Percentiles rank a stretch among this genome's conserved stretches.
Evolutionary conservation across 2,113 vertebrate genomes (phyloP).

Genomic region (Lynx canadensis): DNA sequence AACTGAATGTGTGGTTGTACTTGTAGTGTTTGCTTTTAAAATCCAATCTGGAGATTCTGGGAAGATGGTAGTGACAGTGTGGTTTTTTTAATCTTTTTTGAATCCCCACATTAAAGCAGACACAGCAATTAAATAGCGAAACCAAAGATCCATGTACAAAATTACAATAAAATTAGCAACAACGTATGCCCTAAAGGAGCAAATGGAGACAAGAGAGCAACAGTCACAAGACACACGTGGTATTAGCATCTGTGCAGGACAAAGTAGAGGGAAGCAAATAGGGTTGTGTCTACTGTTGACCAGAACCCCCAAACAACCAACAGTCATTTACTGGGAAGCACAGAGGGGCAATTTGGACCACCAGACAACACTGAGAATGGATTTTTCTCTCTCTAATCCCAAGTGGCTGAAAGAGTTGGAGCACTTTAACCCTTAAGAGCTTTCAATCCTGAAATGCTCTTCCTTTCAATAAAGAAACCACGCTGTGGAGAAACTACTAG

Average conservation of each 20-base stretch:
- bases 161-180: background rate
- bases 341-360: background rate
- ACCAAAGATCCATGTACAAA: background rate
- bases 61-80: background rate
- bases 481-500: background rate
- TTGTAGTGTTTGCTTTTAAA: background rate
- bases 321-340: background rate
- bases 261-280: background rate
- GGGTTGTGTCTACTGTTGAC: background rate
- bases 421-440: background rate
- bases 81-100: background rate
- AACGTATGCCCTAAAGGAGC: background rate
- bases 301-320: background rate
- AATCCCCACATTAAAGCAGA: background rate
- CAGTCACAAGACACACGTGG: background rate
- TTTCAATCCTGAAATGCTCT: background rate
- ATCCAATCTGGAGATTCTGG: background rate
- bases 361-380: background rate
- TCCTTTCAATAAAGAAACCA: background rate
- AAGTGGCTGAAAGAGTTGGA: background rate
- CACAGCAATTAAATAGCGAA: background rate
- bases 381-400: background rate
- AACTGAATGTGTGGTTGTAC: background rate
- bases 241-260: background rate
- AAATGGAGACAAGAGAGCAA: background rate